Base-by-base conservation (phyloP, 2,888 invertebrate genomes). In the Troilus luridus region DNA sequence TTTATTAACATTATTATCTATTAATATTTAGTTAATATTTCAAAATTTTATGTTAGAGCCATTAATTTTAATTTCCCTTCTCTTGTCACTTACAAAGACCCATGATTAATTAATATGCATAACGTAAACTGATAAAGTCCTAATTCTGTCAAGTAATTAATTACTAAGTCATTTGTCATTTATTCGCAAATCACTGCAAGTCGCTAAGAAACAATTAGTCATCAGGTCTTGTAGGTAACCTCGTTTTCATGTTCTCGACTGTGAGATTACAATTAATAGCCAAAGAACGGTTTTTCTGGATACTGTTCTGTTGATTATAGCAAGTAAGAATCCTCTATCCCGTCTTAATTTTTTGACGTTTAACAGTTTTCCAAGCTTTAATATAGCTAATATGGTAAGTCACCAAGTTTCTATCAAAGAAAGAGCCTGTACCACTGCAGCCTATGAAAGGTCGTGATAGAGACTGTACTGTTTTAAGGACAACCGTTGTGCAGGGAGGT, bases 51-150 rank as follows among this genome's bases (percentile, higher is more conserved):
- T 41, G 41, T 41, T 41, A 41, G 24, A 6, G 27, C 17, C 27
- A 41, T 77, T 41, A 77, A 41, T 41, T 77, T 77, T 77, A 77
- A 77, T 77, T 41, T 77, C 27, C 17, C 72, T 27, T 72, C 27
- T 72, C 12, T 41, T 77, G 41, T 41, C 41, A 41, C 27, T 77
- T 77, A 41, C 41, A 41, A 6, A 77, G 41, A 41, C 2, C 27
- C 72, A 77, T 41, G 72, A 41, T 41, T 77, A 77, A 77, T 77
- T 77, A 77, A 77, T 77, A 77, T 77, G 17, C 72, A 19, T 77
- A 77, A 27, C 72, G 72, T 77, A 19, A 77, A 41, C 72, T 77
- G 72, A 77, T 77, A 77, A 77, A 77, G 72, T 77, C 72, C 72
- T 41, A 77, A 77, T 77, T 77, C 72, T 27, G 41, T 77, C 27